Percentiles rank a stretch among this genome's conserved stretches.
Evolutionary conservation across 2,113 vertebrate genomes (phyloP).

Genomic region (Burhinus oedicnemus): DNA sequence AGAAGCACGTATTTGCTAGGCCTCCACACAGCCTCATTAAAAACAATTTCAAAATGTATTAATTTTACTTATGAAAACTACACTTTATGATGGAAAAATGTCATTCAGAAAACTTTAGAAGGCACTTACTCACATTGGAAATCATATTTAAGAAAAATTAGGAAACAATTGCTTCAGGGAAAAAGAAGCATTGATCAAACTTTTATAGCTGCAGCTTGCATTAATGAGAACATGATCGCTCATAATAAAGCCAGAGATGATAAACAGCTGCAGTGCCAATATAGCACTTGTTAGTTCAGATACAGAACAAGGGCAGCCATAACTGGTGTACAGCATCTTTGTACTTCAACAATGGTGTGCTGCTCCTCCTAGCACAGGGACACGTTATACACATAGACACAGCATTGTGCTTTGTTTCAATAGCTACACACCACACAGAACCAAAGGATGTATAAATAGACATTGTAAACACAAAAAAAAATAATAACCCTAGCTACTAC

Average conservation of each 20-base stretch:
- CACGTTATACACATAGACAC: background rate
- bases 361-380: conserved; percentile 50
- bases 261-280: conserved; percentile 54
- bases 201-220: conserved; percentile 6
- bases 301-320: conserved; percentile 21
- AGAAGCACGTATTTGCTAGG: background rate
- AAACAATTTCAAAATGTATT: background rate
- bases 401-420: conserved; percentile 25
- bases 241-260: background rate
- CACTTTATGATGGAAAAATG: conserved; percentile 11
- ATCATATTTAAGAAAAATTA: background rate
- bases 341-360: conserved; percentile 59
- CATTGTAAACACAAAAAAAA: background rate
- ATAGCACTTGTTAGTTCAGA: conserved; percentile 39
- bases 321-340: conserved; percentile 32
- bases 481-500: background rate
- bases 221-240: conserved; percentile 19
- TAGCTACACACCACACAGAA: background rate
- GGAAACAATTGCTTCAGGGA: conserved; percentile 8
- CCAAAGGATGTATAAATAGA: background rate
- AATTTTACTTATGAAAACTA: background rate
- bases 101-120: background rate
- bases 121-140: background rate
- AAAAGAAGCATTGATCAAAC: conserved; percentile 28
- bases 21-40: background rate